Evolutionary conservation across 2,797 vertebrate species (phyloP), one percentile per base, ranked within the genome.

Genomic region (Rhinichthys osculus): DNA sequence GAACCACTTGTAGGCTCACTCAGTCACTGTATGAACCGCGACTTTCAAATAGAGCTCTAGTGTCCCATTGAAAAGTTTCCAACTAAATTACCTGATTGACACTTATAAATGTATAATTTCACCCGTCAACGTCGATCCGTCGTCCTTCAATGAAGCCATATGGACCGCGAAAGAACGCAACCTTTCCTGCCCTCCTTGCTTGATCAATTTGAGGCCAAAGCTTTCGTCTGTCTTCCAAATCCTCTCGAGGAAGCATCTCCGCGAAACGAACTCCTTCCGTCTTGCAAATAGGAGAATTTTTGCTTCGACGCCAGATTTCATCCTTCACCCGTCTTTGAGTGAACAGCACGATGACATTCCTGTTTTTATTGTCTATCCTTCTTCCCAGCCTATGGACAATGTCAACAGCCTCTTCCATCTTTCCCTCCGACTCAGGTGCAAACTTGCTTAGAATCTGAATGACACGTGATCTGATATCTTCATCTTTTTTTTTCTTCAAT

Each of bases 201-300:
- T 84, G 66, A 7, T 79, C 59, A 35, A 64, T 78, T 16, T 71
- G 66, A 1, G 81, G 81, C 81, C 81, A 87, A 14, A 83, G 8
- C 16, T 19, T 73, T 57, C 17, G 13, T n/a, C 78, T 30, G 16
- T 79, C 78, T 10, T 87, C 62, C 71, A 62, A 42, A n/a, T 87
- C 82, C 23, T 81, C 86, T 14, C 2, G 2, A 1, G 77, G 27
- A 30, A 85, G 19, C 57, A 84, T 27, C 14, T 87, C 78, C 1
- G 21, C 23, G 5, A 85, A 78, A 3, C 13, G 1, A 17, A 85
- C 16, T 23, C 59, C 62, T 47, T 52, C 30, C 13, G 9, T 19
- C 21, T 64, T 69, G 44, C 78, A 84, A 14, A 74, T 16, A 1
- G 57, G 5, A 5, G 71, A 76, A 4, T 62, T 13, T 50, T 84